A percentile compares a stretch with the other conserved stretches of the same genome.
Evolutionary conservation across 2,888 invertebrate genomes (phyloP).

Genomic region (Conomelus anceps): DNA sequence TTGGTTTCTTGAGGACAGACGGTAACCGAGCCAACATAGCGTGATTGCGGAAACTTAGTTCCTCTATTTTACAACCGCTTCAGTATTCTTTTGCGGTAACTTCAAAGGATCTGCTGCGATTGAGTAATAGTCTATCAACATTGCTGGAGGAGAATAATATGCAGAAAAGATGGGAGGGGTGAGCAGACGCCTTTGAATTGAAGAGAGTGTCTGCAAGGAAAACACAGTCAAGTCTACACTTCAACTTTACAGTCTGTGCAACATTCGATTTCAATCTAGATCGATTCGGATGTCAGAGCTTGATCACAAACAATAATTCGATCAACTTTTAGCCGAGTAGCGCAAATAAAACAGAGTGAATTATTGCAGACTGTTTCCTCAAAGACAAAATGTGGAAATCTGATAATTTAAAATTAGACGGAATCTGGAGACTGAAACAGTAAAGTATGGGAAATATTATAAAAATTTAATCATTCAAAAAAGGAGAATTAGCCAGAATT

Average conservation of each 20-base stretch:
- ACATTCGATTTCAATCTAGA: neutral
- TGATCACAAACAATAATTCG: neutral
- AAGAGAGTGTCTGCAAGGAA: no score
- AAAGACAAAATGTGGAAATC: no score
- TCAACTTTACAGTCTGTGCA: neutral
- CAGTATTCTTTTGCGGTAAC: neutral
- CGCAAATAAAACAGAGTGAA: neutral
- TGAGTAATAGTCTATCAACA: neutral
- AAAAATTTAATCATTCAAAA: no score
- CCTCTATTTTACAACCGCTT: neutral
- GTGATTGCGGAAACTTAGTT: neutral
- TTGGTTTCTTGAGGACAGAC: neutral
- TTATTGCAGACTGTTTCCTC: no score
- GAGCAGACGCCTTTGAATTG: neutral
- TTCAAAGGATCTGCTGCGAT: neutral
- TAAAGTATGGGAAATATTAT: no score
- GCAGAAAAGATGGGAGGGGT: neutral
- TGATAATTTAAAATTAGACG: no score
- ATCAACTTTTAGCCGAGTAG: neutral
- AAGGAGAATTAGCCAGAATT: no score
- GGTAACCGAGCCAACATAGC: neutral
- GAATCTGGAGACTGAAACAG: no score
- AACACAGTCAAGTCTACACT: no score
- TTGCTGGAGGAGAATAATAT: neutral
- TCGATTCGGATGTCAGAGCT: neutral